These are phyloP conservation scores for Nettapus auritus DNA, from an alignment of 2,113 vertebrate species.

Conservation along the genomic window DNA sequence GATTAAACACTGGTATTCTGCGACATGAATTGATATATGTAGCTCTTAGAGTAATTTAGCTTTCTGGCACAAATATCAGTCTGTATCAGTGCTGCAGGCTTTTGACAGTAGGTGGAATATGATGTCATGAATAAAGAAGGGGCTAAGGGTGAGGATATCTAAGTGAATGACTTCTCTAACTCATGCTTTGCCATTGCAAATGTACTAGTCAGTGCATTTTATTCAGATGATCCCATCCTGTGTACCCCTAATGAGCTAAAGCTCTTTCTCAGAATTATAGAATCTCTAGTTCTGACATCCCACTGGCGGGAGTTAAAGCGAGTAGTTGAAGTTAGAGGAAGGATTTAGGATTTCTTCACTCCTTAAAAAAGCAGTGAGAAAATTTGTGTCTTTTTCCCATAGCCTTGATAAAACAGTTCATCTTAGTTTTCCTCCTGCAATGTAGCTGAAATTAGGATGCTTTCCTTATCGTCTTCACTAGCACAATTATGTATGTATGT, in stretches of 20 bases:
- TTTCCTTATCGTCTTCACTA: not conserved
- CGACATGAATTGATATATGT: not conserved
- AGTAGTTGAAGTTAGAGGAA: not conserved
- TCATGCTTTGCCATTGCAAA: not conserved
- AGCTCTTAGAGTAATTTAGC: not conserved
- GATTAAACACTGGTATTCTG: not conserved
- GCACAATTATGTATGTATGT: not conserved
- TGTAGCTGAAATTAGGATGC: not conserved
- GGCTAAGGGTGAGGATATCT: not conserved
- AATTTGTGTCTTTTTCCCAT: not conserved
- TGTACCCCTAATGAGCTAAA: not conserved
- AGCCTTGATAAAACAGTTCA: not conserved
- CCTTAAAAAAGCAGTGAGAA: not conserved
- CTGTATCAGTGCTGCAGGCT: not conserved
- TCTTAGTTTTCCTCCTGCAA: not conserved
- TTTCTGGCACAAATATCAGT: not conserved
- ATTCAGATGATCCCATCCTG: not conserved
- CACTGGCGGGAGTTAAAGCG: not conserved
- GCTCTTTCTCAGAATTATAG: not conserved
- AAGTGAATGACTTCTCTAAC: not conserved
- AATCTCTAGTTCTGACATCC: not conserved
- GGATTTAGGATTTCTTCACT: not conserved
- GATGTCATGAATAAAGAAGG: not conserved
- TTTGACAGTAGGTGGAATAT: not conserved
- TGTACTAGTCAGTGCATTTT: not conserved